These are phyloP conservation scores for Steromphala cineraria DNA, from an alignment of 2,888 invertebrate species.

Conservation along the genomic window DNA sequence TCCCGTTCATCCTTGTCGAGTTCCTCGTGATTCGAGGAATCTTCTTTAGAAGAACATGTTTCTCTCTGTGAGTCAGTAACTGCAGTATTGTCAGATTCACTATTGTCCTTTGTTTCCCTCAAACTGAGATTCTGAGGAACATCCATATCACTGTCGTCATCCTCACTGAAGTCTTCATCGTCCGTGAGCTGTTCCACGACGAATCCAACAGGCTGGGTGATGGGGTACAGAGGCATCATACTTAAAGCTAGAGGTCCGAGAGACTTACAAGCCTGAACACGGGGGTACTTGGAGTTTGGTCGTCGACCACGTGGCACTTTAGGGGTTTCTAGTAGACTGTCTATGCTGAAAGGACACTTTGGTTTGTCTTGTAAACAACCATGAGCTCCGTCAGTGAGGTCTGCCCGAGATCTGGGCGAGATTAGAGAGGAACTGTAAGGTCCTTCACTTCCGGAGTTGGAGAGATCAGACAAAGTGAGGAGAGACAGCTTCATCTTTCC, in stretches of 20 bases:
- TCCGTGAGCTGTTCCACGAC: constrained; percentile 62
- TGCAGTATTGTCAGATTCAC: not conserved
- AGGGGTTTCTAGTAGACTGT: constrained; percentile 75
- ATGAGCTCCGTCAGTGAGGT: constrained; percentile 31
- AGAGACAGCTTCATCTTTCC: not conserved
- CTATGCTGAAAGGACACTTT: constrained; percentile 75
- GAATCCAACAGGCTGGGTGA: constrained; percentile 77
- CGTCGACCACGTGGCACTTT: constrained; percentile 76
- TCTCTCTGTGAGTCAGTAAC: not conserved
- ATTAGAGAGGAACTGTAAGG: constrained; percentile 27
- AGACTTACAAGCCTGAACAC: constrained; percentile 77
- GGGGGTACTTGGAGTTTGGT: constrained; percentile 77
- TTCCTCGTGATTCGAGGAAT: not conserved
- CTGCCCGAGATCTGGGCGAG: constrained; percentile 24
- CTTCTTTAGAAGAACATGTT: not conserved
- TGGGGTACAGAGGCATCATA: constrained; percentile 75
- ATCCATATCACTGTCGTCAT: not conserved
- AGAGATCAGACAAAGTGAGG: not conserved
- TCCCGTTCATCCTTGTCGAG: not conserved
- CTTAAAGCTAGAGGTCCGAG: constrained; percentile 72
- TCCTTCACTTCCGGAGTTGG: not conserved
- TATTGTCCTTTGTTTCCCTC: not conserved
- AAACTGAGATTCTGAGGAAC: not conserved
- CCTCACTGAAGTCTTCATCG: not conserved
- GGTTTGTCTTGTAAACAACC: constrained; percentile 10